A percentile compares a stretch with the other conserved stretches of the same genome.
These are phyloP conservation scores for Pantelozetes paolii DNA, from an alignment of 2,888 invertebrate species.

Conservation along the genomic window DNA sequence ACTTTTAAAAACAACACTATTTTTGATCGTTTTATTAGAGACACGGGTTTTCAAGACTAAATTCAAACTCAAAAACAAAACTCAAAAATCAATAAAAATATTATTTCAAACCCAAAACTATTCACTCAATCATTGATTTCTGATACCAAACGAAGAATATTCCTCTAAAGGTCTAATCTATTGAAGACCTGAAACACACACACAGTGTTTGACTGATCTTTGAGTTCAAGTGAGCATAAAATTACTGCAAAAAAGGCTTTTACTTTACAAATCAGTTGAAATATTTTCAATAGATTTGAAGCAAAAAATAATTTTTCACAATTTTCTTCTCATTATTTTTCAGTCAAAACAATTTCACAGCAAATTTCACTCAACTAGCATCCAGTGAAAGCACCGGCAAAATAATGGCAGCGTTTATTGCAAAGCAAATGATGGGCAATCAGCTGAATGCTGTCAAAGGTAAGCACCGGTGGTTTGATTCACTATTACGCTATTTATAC, in stretches of 20 bases:
- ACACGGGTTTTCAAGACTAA: too few relatives aligned
- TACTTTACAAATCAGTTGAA: neutral
- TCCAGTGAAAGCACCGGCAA: neutral
- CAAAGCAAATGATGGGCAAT: conserved; percentile 98
- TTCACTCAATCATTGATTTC: too few relatives aligned
- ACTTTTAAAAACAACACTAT: too few relatives aligned
- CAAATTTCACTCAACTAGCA: neutral
- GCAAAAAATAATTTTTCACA: neutral
- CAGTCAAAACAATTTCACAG: neutral
- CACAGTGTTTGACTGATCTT: neutral
- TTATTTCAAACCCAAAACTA: too few relatives aligned
- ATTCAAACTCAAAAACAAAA: too few relatives aligned
- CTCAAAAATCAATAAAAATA: too few relatives aligned
- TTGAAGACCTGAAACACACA: conserved; percentile 1
- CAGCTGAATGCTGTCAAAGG: conserved; percentile 98
- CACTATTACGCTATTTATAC: conserved; percentile 5
- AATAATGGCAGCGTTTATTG: conserved; percentile 95
- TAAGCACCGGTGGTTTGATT: conserved; percentile 54
- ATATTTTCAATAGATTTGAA: neutral
- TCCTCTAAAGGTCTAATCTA: neutral
- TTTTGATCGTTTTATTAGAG: too few relatives aligned
- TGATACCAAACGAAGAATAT: neutral
- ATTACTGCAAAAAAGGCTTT: too few relatives aligned
- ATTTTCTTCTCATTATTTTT: neutral
- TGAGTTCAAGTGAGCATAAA: conserved; percentile 7